phyloP scores from a whole-genome alignment of 2,888 invertebrate species.

The Vesta saturnalis region DNA sequence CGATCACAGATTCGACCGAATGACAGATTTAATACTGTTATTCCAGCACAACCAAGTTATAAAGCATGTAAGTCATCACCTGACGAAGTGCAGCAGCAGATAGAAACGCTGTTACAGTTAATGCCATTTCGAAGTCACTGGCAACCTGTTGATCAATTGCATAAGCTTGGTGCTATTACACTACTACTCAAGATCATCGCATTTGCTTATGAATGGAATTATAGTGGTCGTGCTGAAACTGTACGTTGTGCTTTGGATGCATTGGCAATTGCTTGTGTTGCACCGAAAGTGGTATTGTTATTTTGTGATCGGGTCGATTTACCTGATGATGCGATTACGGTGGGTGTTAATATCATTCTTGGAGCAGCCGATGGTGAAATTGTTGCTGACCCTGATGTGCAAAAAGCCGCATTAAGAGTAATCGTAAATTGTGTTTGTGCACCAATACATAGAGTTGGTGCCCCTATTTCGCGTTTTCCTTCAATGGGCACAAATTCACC shows the following conservation, averaged over 20 bases:
- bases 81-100: constrained; percentile 88
- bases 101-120: constrained; percentile 80
- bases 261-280: constrained; percentile 88
- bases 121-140: constrained; percentile 82
- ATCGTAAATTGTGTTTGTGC: constrained; percentile 95
- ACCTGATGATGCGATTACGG: constrained; percentile 80
- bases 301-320: constrained; percentile 81
- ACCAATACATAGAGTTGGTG: constrained; percentile 80
- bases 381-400: constrained; percentile 89
- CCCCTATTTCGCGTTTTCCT: constrained; percentile 64
- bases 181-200: constrained; percentile 87
- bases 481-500: constrained; percentile 61
- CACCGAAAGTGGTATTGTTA: constrained; percentile 79
- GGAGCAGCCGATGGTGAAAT: constrained; percentile 92
- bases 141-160: constrained; percentile 89
- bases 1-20: constrained; percentile 64
- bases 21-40: constrained; percentile 54
- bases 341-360: constrained; percentile 81
- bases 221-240: constrained; percentile 86
- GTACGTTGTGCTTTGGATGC: constrained; percentile 86
- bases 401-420: constrained; percentile 89
- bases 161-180: constrained; percentile 84
- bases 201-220: constrained; percentile 92
- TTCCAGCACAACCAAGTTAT: constrained; percentile 61
- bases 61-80: constrained; percentile 74